Evolutionary conservation across 2,888 invertebrate species (phyloP).

Genomic region (Spialia ferax): DNA sequence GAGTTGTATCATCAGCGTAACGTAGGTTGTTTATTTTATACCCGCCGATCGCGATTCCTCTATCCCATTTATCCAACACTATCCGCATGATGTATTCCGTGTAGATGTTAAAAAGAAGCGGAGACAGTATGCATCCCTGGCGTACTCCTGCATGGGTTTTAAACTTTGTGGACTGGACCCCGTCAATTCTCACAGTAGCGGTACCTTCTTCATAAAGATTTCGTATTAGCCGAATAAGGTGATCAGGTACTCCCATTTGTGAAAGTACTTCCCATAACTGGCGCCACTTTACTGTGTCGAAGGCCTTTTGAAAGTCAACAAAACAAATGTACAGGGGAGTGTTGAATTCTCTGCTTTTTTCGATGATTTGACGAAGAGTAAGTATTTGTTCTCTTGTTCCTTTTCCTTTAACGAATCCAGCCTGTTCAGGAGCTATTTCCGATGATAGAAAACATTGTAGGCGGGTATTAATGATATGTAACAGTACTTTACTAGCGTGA

Average conservation of each 20-base stretch:
- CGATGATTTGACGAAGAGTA: not conserved
- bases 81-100: not conserved
- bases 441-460: not conserved
- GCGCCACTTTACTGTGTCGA: not conserved
- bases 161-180: too few species aligned
- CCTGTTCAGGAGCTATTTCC: not conserved
- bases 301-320: not conserved
- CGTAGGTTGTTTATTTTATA: not conserved
- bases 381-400: not conserved
- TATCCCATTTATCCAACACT: not conserved
- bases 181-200: too few species aligned
- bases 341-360: not conserved
- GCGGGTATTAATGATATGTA: not conserved
- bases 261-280: too few species aligned
- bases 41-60: not conserved
- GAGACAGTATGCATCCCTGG: too few species aligned
- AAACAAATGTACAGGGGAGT: not conserved
- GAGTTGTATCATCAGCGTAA: not conserved
- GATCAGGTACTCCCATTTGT: too few species aligned
- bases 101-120: too few species aligned
- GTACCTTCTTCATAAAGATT: too few species aligned
- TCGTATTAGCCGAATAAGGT: too few species aligned
- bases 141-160: too few species aligned
- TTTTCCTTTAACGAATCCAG: too few species aligned
- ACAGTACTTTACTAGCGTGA: not conserved